Evolutionary conservation across 2,888 invertebrate species (phyloP).

Genomic region (Ephialtes manifestator): DNA sequence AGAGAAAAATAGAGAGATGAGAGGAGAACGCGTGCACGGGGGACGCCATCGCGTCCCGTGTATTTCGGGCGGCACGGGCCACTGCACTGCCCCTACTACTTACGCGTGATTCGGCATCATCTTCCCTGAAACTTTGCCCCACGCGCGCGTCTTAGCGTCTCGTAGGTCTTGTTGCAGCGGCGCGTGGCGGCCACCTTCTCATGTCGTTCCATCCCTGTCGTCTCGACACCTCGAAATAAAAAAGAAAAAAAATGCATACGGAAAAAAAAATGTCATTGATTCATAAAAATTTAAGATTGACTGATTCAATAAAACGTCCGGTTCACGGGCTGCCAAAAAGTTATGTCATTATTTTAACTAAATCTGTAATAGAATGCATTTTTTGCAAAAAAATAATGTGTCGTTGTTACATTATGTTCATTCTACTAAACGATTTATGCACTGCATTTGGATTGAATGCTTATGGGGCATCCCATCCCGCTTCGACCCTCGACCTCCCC

Average conservation of each 20-base stretch:
- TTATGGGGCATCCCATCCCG: too few relatives aligned
- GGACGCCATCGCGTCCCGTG: slow-evolving; percentile 50
- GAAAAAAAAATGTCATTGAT: too few relatives aligned
- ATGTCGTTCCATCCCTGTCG: background rate
- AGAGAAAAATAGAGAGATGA: slow-evolving; percentile 3
- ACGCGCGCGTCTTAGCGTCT: slow-evolving; percentile 15
- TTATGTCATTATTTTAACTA: too few relatives aligned
- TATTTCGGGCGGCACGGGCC: slow-evolving; percentile 70
- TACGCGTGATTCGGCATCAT: slow-evolving; percentile 14
- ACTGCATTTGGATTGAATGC: too few relatives aligned
- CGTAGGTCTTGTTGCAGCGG: slow-evolving; percentile 10
- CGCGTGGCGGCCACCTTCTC: slow-evolving; percentile 18
- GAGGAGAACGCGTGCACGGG: slow-evolving; percentile 8
- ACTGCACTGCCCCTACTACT: slow-evolving; percentile 70
- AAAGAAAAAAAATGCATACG: slow-evolving; percentile 7
- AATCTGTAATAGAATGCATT: too few relatives aligned
- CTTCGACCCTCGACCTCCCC: too few relatives aligned
- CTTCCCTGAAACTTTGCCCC: slow-evolving; percentile 1
- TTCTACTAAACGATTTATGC: too few relatives aligned
- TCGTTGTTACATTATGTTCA: too few relatives aligned
- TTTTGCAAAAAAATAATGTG: too few relatives aligned
- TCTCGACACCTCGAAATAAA: slow-evolving; percentile 21
- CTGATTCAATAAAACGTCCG: too few relatives aligned
- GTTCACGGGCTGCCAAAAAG: too few relatives aligned
- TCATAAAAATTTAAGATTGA: too few relatives aligned